Conservation (phyloP, 1,140 invertebrate species). For the Drosophila paulistorum region DNA sequence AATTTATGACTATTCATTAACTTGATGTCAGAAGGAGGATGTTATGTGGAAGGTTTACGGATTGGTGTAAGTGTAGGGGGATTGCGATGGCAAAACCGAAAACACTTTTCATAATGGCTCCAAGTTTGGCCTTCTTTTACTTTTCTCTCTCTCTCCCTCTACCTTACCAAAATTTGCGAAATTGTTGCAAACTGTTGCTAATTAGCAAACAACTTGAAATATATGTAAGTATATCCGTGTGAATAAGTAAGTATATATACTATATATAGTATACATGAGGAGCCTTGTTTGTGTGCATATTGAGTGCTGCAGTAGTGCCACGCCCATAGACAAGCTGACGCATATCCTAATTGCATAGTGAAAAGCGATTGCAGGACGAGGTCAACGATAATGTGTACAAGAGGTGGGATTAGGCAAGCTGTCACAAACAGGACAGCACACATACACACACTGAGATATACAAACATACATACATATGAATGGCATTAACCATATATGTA, state of each 20-base stretch:
- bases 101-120: slow-evolving; percentile 50
- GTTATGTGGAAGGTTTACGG: neutral
- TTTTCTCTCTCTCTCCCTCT: neutral
- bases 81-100: neutral
- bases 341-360: slow-evolving; percentile 38
- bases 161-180: slow-evolving; percentile 24
- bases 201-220: slow-evolving; percentile 62
- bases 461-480: neutral
- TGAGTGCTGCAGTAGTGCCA: slow-evolving; percentile 18
- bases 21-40: neutral
- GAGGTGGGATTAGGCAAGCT: slow-evolving; percentile 23
- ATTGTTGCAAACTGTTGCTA: slow-evolving; percentile 49
- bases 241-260: neutral
- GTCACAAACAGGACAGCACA: slow-evolving; percentile 19
- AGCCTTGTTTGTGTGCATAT: slow-evolving; percentile 14
- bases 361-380: slow-evolving; percentile 51
- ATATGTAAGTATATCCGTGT: slow-evolving; percentile 6
- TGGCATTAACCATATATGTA: neutral
- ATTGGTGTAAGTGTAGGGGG: neutral
- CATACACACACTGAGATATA: neutral
- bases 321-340: slow-evolving; percentile 24
- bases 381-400: slow-evolving; percentile 27
- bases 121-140: slow-evolving; percentile 6
- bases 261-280: neutral
- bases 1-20: slow-evolving; percentile 76